These are phyloP conservation scores for Gallinago undulata DNA, from an alignment of 2,113 vertebrate species.

Conservation along the genomic window DNA sequence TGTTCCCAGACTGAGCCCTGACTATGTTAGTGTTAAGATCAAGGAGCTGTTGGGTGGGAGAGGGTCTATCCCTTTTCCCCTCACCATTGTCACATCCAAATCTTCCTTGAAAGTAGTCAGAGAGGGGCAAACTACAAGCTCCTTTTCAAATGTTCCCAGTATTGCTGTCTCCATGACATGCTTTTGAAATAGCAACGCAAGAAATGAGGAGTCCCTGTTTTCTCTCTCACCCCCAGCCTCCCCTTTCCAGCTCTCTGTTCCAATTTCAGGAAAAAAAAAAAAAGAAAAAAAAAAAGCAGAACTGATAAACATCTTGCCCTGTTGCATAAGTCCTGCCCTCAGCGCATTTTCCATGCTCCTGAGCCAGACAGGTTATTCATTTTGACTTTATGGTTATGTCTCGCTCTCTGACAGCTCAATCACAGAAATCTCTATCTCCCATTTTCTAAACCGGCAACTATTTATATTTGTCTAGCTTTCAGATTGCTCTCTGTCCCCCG, in stretches of 20 bases:
- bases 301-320: slow-evolving; percentile 15
- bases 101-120: not conserved
- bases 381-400: not conserved
- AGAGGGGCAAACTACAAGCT: not conserved
- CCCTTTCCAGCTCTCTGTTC: not conserved
- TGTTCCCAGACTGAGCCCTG: not conserved
- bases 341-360: not conserved
- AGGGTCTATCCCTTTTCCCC: not conserved
- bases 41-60: not conserved
- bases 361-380: slow-evolving; percentile 1
- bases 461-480: not conserved
- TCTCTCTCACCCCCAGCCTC: not conserved
- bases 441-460: not conserved
- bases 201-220: not conserved
- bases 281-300: not conserved
- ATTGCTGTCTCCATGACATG: rapidly evolving
- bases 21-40: not conserved
- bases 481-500: not conserved
- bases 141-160: not conserved
- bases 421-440: not conserved
- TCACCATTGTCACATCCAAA: not conserved
- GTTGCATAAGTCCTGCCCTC: not conserved
- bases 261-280: not conserved
- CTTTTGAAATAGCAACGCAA: not conserved
- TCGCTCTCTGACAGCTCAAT: not conserved